Conservation (phyloP, 2,888 invertebrate species). For the Gymnosoma rotundatum region DNA sequence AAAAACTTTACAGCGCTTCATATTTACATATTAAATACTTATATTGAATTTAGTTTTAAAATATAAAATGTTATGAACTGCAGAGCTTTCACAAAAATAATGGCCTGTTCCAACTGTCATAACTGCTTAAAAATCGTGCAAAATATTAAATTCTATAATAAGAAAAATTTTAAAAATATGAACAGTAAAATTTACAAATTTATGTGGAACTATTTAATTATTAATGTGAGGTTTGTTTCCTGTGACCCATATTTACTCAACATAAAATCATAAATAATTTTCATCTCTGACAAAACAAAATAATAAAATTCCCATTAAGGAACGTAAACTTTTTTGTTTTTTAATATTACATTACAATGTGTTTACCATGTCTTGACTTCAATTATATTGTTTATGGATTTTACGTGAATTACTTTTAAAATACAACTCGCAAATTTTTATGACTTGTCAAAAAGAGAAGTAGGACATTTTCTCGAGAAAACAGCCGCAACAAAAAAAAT, state of each 20-base stretch:
- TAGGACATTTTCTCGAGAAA: conserved; percentile 6
- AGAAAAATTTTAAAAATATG: too few relatives aligned
- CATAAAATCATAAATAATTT: not conserved
- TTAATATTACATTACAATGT: conserved; percentile 6
- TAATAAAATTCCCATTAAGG: conserved; percentile 68
- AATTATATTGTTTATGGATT: conserved; percentile 65
- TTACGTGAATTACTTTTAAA: conserved; percentile 63
- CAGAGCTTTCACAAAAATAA: too few relatives aligned
- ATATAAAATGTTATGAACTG: too few relatives aligned
- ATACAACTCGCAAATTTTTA: conserved; percentile 61
- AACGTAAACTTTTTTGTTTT: conserved; percentile 56
- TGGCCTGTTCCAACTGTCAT: too few relatives aligned
- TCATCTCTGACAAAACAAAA: conserved; percentile 3
- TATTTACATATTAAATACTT: too few relatives aligned
- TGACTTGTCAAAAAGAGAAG: conserved; percentile 44
- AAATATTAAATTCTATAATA: too few relatives aligned
- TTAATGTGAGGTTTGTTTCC: not conserved
- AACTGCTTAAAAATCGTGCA: too few relatives aligned
- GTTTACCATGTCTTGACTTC: conserved; percentile 19
- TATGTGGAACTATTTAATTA: not conserved
- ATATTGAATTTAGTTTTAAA: too few relatives aligned
- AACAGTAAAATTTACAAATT: not conserved
- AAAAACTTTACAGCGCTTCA: too few relatives aligned
- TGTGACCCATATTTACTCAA: not conserved
- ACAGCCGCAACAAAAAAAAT: conserved; percentile 73